Evolutionary conservation across 1,140 invertebrate genomes (phyloP).

Genomic region (Nephila pilipes): DNA sequence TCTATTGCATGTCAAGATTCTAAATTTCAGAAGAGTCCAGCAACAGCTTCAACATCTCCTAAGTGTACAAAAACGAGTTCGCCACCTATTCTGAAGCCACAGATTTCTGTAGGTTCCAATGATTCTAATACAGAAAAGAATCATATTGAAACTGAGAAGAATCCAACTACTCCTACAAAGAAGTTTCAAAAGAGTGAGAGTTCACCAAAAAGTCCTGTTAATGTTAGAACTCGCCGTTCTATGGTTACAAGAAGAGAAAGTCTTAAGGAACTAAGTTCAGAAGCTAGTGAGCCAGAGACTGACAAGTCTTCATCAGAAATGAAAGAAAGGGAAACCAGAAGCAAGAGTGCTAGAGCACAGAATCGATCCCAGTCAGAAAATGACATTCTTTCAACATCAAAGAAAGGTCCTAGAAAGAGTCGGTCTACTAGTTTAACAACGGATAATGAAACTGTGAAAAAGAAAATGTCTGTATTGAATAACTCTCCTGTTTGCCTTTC

Average conservation of each 20-base stretch:
- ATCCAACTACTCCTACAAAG: background rate
- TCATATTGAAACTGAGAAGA: background rate
- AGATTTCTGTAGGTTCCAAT: constrained; percentile 34
- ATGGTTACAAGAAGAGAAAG: constrained; percentile 68
- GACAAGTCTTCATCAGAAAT: constrained; percentile 63
- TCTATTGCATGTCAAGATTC: background rate
- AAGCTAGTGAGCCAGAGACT: constrained; percentile 69
- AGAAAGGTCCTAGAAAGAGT: constrained; percentile 66
- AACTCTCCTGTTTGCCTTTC: constrained; percentile 28
- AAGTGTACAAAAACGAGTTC: constrained; percentile 67
- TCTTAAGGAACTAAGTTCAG: constrained; percentile 60
- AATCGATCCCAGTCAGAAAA: constrained; percentile 76
- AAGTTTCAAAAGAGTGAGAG: constrained; percentile 23
- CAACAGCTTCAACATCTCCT: constrained; percentile 16
- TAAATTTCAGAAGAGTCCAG: constrained; percentile 4
- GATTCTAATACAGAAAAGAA: constrained; percentile 4
- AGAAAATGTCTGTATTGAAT: constrained; percentile 4
- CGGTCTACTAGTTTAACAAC: constrained; percentile 73
- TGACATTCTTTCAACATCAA: constrained; percentile 52
- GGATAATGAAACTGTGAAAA: constrained; percentile 56
- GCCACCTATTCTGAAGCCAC: constrained; percentile 74
- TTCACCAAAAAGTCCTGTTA: background rate
- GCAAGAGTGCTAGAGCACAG: constrained; percentile 71
- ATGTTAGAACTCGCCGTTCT: constrained; percentile 45
- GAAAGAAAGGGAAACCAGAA: constrained; percentile 67